phyloP scores from a whole-genome alignment of 2,113 vertebrate species.

The Leptobrachium ailaonicum region DNA sequence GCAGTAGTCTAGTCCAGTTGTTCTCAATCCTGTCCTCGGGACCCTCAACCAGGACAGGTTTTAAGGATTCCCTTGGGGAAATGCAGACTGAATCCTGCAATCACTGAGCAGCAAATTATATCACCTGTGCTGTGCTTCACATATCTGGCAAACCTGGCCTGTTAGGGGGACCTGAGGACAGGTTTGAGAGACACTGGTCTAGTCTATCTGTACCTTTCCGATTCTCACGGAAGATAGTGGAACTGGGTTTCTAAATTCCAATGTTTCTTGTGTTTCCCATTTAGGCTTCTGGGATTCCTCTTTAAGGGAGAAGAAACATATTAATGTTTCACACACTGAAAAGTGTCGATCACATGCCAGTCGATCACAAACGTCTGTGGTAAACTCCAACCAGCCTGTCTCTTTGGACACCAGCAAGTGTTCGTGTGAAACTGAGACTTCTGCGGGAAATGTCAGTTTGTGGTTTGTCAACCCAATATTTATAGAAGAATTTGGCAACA shows the following conservation, averaged over 20 bases:
- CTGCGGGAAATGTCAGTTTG: conserved; percentile 69
- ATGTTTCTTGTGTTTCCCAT: conserved; percentile 15
- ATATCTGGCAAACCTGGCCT: too few relatives aligned
- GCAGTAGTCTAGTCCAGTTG: too few relatives aligned
- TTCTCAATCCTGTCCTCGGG: too few relatives aligned
- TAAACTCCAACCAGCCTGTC: conserved; percentile 46
- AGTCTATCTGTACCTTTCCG: too few relatives aligned
- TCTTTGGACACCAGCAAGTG: conserved; percentile 59
- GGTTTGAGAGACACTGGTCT: too few relatives aligned
- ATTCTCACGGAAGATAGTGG: too few relatives aligned
- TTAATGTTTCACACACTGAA: conserved; percentile 29
- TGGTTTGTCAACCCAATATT: conserved; percentile 87
- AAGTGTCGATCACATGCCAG: conserved; percentile 49
- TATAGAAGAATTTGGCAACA: conserved; percentile 74
- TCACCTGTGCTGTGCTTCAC: too few relatives aligned
- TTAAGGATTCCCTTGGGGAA: too few relatives aligned
- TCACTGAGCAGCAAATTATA: too few relatives aligned
- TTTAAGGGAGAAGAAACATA: conserved; percentile 63
- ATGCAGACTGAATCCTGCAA: too few relatives aligned
- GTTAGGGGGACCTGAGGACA: too few relatives aligned
- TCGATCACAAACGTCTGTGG: conserved; percentile 41
- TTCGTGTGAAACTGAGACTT: conserved; percentile 76
- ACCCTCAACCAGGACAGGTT: too few relatives aligned
- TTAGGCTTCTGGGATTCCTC: conserved; percentile 89
- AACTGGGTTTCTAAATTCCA: not conserved